Evolutionary conservation across 2,113 vertebrate genomes (phyloP).

Genomic region (Anolis carolinensis): DNA sequence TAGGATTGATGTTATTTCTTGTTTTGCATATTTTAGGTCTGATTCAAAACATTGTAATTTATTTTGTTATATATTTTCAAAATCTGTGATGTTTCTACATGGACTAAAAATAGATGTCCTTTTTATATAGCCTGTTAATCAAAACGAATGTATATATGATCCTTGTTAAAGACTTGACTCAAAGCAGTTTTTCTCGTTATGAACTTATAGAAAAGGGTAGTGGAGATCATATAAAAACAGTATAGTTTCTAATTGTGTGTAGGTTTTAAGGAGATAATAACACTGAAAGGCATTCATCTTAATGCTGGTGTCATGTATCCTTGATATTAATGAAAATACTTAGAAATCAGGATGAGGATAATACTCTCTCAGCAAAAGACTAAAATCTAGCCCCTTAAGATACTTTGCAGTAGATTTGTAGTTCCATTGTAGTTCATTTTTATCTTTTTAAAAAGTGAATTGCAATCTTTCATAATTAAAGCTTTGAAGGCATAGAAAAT

Average conservation of each 20-base stretch:
- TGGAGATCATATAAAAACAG: not conserved
- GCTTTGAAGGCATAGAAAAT: no score
- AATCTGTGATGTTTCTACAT: not conserved
- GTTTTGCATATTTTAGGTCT: not conserved
- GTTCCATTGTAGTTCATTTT: no score
- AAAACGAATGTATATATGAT: not conserved
- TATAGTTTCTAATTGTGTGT: not conserved
- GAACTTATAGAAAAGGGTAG: not conserved
- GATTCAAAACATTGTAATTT: not conserved
- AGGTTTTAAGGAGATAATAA: not conserved
- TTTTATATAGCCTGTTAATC: not conserved
- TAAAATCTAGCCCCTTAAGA: not conserved
- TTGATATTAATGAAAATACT: not conserved
- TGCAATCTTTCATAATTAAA: no score
- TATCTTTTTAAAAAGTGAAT: no score
- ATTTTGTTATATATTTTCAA: not conserved
- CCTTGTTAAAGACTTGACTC: not conserved
- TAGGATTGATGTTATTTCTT: not conserved
- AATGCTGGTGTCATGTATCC: not conserved
- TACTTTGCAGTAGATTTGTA: no score
- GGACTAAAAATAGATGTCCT: not conserved
- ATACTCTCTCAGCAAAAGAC: not conserved
- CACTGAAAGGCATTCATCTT: not conserved
- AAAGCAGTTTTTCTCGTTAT: not conserved
- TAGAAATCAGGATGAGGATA: not conserved